A percentile compares a stretch with the other conserved stretches of the same genome.
These are phyloP conservation scores for Xestia xanthographa DNA, from an alignment of 2,888 invertebrate species.

Conservation along the genomic window DNA sequence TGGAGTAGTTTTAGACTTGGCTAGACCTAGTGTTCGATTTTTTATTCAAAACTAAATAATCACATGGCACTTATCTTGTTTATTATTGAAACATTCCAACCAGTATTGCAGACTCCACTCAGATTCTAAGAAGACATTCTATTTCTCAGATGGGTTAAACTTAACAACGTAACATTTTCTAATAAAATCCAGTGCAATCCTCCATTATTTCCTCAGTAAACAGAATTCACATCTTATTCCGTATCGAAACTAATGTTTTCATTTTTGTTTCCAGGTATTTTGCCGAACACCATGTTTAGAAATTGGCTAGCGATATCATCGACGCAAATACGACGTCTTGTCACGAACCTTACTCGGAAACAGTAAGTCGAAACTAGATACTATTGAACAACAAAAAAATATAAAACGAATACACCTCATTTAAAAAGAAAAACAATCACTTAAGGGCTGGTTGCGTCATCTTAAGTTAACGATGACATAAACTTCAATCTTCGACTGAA, in stretches of 20 bases:
- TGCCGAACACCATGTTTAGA: conserved; percentile 72
- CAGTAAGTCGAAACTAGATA: conserved; percentile 73
- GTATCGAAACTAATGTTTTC: conserved; percentile 57
- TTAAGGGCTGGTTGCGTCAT: conserved; percentile 6
- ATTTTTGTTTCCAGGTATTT: conserved; percentile 82
- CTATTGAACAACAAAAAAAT: conserved; percentile 64
- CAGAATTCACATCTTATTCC: conserved; percentile 37
- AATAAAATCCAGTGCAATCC: conserved; percentile 37
- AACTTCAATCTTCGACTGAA: conserved; percentile 14
- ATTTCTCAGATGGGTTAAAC: conserved; percentile 45
- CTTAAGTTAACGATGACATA: conserved; percentile 25
- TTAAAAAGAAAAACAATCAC: conserved; percentile 23
- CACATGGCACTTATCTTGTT: conserved; percentile 11
- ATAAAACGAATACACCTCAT: conserved; percentile 24
- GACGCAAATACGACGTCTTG: conserved; percentile 68
- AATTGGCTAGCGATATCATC: conserved; percentile 71
- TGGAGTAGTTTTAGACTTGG: not conserved
- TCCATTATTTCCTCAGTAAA: conserved; percentile 48
- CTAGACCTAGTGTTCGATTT: not conserved
- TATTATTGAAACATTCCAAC: conserved; percentile 44
- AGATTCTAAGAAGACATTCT: conserved; percentile 49
- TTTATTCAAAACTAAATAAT: conserved; percentile 8
- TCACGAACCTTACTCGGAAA: conserved; percentile 79
- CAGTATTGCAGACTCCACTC: conserved; percentile 28
- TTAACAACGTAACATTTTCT: conserved; percentile 42